phyloP scores from a whole-genome alignment of 2,113 vertebrate genomes.

The Sceloporus undulatus region DNA sequence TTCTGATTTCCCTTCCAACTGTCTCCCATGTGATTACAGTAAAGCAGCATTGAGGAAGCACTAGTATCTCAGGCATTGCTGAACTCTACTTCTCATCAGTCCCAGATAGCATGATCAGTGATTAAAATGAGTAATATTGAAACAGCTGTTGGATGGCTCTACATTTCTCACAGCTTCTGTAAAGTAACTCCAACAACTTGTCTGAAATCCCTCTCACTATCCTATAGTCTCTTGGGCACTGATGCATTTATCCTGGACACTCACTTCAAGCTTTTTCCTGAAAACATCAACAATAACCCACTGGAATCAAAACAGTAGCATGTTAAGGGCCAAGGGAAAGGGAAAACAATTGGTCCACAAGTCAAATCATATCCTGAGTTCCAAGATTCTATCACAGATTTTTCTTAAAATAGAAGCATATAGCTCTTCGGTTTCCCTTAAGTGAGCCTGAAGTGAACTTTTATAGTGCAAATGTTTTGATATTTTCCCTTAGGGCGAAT shows the following conservation, averaged over 20 bases:
- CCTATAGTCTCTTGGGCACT: neutral
- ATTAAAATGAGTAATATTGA: neutral
- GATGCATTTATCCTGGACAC: neutral
- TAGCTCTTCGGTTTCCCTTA: neutral
- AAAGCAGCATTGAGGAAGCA: neutral
- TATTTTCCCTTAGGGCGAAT: slow-evolving; percentile 33
- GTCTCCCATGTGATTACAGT: neutral
- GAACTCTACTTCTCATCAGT: neutral
- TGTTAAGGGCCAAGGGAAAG: neutral
- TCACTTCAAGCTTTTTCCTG: neutral
- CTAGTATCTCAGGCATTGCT: neutral
- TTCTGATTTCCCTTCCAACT: neutral
- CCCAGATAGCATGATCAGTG: neutral
- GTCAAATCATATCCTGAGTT: neutral
- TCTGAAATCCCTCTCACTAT: neutral
- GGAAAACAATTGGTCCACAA: neutral
- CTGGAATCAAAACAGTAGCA: neutral
- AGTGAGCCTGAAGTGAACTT: slow-evolving; percentile 25
- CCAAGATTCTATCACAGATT: neutral
- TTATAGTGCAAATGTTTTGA: slow-evolving; percentile 42
- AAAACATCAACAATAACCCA: neutral
- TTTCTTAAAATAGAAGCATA: accelerated
- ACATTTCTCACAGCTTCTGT: neutral
- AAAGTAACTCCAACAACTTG: neutral
- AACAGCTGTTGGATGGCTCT: neutral